Evolutionary conservation across 1,140 invertebrate genomes (phyloP).

Genomic region (Mercenaria mercenaria): DNA sequence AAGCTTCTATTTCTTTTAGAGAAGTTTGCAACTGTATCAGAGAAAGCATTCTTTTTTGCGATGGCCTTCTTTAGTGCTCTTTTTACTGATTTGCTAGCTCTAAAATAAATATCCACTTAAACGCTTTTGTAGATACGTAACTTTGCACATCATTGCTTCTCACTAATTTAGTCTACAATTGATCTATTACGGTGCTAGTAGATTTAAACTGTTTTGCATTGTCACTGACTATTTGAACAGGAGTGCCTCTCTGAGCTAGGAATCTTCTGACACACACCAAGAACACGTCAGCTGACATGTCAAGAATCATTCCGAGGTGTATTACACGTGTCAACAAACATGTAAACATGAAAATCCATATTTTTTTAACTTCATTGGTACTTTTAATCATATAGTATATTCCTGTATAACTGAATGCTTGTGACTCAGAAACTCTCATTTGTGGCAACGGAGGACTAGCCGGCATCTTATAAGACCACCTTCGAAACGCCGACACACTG

Average conservation of each 20-base stretch:
- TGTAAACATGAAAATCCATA: not conserved
- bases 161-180: not conserved
- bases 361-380: not conserved
- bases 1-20: conserved; percentile 14
- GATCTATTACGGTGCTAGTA: not conserved
- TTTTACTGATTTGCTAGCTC: not conserved
- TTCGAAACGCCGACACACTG: conserved; percentile 3
- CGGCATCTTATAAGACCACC: conserved; percentile 30
- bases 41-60: not conserved
- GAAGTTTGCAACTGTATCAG: conserved; percentile 6
- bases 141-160: not conserved
- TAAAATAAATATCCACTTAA: conserved; percentile 13
- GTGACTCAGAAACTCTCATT: not conserved
- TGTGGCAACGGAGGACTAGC: not conserved
- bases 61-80: not conserved
- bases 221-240: conserved; percentile 22
- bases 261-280: conserved; percentile 20
- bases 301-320: not conserved
- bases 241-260: not conserved
- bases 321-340: not conserved
- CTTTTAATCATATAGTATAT: conserved; percentile 7
- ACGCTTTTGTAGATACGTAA: not conserved
- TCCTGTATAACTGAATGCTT: not conserved
- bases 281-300: conserved; percentile 1
- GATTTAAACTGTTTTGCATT: conserved; percentile 17